Conservation (phyloP, 2,888 invertebrate species). For the Limnephilus marmoratus region DNA sequence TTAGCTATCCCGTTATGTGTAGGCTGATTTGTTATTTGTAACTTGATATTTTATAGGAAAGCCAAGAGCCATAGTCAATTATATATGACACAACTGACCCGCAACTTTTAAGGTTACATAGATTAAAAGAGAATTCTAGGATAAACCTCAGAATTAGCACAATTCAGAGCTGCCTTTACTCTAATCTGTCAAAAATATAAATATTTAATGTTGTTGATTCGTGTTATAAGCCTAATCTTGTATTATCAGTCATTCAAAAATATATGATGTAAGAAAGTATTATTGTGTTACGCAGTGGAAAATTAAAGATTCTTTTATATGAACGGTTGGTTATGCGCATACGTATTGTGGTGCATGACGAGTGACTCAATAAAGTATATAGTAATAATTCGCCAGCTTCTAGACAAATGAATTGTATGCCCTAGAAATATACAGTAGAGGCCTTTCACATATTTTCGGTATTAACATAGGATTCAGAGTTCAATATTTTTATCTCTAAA, state of each 20-base stretch:
- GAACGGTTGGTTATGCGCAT: not conserved
- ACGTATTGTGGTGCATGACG: not conserved
- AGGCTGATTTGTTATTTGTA: slow-evolving; percentile 2
- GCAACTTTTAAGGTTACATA: slow-evolving; percentile 5
- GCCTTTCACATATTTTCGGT: slow-evolving; percentile 7
- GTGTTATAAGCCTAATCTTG: slow-evolving; percentile 36
- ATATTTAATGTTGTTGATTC: slow-evolving; percentile 45
- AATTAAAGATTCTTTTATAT: slow-evolving; percentile 16
- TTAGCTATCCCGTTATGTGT: not conserved
- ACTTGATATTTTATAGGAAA: slow-evolving; percentile 14
- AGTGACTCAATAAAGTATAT: not conserved
- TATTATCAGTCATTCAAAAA: slow-evolving; percentile 25
- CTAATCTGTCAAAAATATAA: slow-evolving; percentile 45
- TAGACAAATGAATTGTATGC: not conserved
- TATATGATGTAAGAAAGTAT: slow-evolving; percentile 10
- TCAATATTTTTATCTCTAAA: slow-evolving; percentile 38
- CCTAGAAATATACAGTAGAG: slow-evolving; percentile 1
- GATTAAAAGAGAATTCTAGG: slow-evolving; percentile 22
- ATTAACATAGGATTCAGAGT: slow-evolving; percentile 19
- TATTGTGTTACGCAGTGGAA: slow-evolving; percentile 13
- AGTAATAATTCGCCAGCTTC: not conserved
- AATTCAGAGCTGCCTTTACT: slow-evolving; percentile 48
- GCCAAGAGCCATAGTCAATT: slow-evolving; percentile 44
- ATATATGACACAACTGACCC: slow-evolving; percentile 17
- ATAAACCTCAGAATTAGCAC: slow-evolving; percentile 41